phyloP scores from a whole-genome alignment of 2,888 invertebrate species.

The Aelia acuminata region DNA sequence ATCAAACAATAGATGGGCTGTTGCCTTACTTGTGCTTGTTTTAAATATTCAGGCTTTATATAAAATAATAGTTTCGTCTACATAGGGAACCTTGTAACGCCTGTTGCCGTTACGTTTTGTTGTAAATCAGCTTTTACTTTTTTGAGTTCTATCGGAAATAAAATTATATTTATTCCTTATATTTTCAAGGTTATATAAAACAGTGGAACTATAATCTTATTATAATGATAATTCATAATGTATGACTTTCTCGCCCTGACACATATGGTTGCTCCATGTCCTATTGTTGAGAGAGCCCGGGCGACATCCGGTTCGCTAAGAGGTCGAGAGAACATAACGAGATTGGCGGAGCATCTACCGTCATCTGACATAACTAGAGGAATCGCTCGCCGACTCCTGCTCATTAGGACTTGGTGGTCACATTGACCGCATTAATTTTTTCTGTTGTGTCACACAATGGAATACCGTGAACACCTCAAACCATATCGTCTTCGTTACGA shows the following conservation, averaged over 20 bases:
- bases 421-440: slow-evolving; percentile 1
- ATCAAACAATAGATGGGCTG: too few species aligned
- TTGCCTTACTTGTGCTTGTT: too few species aligned
- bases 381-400: background rate
- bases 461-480: background rate
- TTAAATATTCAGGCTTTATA: too few species aligned
- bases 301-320: background rate
- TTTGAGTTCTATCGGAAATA: too few species aligned
- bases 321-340: background rate
- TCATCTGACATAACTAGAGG: slow-evolving; percentile 21
- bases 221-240: background rate
- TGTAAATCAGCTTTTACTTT: background rate
- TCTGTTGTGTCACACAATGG: background rate
- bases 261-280: background rate
- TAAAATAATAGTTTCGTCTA: too few species aligned
- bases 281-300: background rate
- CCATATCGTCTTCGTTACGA: background rate
- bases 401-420: background rate
- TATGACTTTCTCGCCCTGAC: background rate
- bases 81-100: too few species aligned
- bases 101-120: too few species aligned
- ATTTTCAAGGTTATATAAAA: background rate
- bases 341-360: background rate
- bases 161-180: background rate
- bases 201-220: background rate